Evolutionary conservation across 2,888 invertebrate species (phyloP).

Genomic region (Maniola hyperantus): DNA sequence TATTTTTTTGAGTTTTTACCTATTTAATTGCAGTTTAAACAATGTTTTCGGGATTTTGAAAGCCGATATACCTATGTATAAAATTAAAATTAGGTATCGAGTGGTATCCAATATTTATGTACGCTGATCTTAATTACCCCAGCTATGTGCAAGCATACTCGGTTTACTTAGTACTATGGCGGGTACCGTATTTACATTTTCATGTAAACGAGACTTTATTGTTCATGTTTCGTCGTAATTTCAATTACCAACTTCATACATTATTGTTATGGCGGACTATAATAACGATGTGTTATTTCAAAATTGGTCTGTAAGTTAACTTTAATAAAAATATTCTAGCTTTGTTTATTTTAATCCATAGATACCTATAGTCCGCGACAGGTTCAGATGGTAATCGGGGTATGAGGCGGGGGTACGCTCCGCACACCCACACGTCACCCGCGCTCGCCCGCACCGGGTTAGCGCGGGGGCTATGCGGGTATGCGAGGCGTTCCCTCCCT

Average conservation of each 20-base stretch:
- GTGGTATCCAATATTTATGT: conserved; percentile 1
- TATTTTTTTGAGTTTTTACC: no score
- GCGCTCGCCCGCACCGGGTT: no score
- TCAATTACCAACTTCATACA: conserved; percentile 46
- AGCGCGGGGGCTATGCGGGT: no score
- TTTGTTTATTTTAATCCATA: neutral
- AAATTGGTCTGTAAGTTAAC: neutral
- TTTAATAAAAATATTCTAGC: conserved; percentile 19
- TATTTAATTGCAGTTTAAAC: no score
- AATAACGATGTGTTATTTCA: conserved; percentile 18
- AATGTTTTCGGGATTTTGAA: no score
- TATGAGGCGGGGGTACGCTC: no score
- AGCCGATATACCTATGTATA: no score
- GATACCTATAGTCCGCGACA: no score
- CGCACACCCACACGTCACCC: no score
- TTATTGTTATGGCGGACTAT: conserved; percentile 19
- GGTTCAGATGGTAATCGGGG: no score
- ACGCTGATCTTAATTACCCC: conserved; percentile 3
- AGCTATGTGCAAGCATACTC: neutral
- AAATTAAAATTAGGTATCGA: neutral
- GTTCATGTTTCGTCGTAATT: conserved; percentile 56
- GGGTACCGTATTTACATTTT: conserved; percentile 53
- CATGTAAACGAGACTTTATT: conserved; percentile 53
- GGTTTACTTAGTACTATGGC: conserved; percentile 27
- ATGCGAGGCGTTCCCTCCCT: no score